A percentile compares a stretch with the other conserved stretches of the same genome.
Evolutionary conservation across 2,888 invertebrate genomes (phyloP).

Genomic region (Agrochola circellaris): DNA sequence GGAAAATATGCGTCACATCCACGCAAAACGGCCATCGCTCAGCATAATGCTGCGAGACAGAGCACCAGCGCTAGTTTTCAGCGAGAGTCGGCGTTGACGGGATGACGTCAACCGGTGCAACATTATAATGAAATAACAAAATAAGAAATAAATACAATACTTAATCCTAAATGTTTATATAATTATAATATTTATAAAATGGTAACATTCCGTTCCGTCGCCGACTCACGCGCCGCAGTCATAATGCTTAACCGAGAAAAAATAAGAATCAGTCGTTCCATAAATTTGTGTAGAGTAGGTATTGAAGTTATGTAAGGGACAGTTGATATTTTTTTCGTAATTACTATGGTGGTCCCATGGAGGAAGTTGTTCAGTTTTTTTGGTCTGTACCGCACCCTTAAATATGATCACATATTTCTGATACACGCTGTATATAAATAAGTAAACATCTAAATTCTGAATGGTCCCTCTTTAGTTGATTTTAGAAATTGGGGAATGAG

Average conservation of each 20-base stretch:
- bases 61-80: too few relatives aligned
- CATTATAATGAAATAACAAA: too few relatives aligned
- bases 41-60: too few relatives aligned
- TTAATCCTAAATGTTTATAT: too few relatives aligned
- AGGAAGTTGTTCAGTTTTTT: not conserved
- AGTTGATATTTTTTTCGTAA: not conserved
- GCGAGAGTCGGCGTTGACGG: too few relatives aligned
- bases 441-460: conserved; percentile 42
- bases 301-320: not conserved
- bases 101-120: too few relatives aligned
- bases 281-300: not conserved
- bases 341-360: not conserved
- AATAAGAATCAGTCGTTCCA: not conserved
- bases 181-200: too few relatives aligned
- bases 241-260: not conserved
- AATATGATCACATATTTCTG: not conserved
- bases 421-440: conserved; percentile 12
- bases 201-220: too few relatives aligned
- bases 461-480: conserved; percentile 32
- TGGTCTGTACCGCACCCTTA: not conserved
- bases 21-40: too few relatives aligned
- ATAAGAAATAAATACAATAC: too few relatives aligned
- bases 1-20: too few relatives aligned
- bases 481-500: conserved; percentile 40
- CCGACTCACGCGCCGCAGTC: too few relatives aligned